These are phyloP conservation scores for Philaenus spumarius DNA, from an alignment of 1,140 invertebrate species.

Conservation along the genomic window DNA sequence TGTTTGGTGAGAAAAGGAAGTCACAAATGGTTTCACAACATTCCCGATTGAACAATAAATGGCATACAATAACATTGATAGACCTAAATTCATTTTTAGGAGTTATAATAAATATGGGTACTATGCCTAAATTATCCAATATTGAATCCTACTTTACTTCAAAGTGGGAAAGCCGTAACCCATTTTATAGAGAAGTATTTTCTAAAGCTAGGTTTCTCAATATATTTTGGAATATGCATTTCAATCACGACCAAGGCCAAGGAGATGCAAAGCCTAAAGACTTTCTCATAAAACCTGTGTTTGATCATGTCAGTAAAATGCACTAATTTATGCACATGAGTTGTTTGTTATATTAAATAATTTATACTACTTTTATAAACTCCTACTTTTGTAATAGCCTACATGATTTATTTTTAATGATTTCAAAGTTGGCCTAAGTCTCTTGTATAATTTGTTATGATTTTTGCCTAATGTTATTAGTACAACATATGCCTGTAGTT, in stretches of 20 bases:
- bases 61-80: background rate
- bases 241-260: background rate
- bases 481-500: too few relatives aligned
- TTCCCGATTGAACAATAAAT: background rate
- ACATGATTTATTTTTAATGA: too few relatives aligned
- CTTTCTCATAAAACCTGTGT: background rate
- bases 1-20: background rate
- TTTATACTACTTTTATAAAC: too few relatives aligned
- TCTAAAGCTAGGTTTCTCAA: background rate
- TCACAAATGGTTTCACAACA: background rate
- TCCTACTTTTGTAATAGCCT: too few relatives aligned
- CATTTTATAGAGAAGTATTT: conserved; percentile 3
- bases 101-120: conserved; percentile 4
- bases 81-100: conserved; percentile 2
- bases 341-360: too few relatives aligned
- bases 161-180: background rate
- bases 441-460: too few relatives aligned
- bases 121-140: background rate
- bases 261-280: background rate
- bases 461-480: too few relatives aligned
- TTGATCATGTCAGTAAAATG: background rate
- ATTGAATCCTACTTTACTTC: conserved; percentile 1
- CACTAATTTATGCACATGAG: too few relatives aligned
- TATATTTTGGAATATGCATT: conserved; percentile 7
- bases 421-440: too few relatives aligned